These are phyloP conservation scores for Chaetophractus vellerosus DNA, from an alignment of 2,797 vertebrate species.

Conservation along the genomic window DNA sequence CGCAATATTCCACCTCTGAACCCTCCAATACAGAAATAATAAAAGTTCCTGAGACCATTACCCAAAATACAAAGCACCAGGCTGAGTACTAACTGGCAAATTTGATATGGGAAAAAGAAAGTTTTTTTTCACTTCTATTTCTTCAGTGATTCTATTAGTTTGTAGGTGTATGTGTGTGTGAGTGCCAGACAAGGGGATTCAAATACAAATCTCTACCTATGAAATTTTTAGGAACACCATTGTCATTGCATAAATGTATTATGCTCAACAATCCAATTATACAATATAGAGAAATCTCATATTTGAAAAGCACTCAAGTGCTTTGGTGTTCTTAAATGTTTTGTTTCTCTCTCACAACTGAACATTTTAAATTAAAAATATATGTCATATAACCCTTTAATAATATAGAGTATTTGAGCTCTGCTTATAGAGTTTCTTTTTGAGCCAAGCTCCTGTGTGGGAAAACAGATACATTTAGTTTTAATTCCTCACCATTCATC, in stretches of 20 bases:
- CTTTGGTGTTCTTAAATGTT: constrained; percentile 1
- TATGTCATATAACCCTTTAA: background rate
- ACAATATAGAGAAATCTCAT: background rate
- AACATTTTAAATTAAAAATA: constrained; percentile 69
- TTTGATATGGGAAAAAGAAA: background rate
- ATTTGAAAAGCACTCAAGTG: constrained; percentile 63
- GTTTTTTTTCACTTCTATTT: background rate
- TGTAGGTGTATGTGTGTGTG: background rate
- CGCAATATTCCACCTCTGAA: background rate
- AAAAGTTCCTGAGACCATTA: background rate
- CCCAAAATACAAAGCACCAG: background rate
- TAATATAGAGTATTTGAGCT: background rate
- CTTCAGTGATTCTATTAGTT: background rate
- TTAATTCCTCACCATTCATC: constrained; percentile 60
- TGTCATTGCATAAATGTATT: constrained; percentile 10
- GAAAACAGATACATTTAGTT: constrained; percentile 18
- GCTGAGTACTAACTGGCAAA: background rate
- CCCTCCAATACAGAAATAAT: background rate
- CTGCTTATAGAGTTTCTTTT: constrained; percentile 3
- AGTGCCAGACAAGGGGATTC: background rate
- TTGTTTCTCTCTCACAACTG: constrained; percentile 62
- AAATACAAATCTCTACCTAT: background rate
- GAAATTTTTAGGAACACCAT: constrained; percentile 10
- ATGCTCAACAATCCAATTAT: background rate
- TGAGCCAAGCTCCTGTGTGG: background rate